phyloP scores from a whole-genome alignment of 2,113 vertebrate genomes.

The Odontophorus gujanensis region DNA sequence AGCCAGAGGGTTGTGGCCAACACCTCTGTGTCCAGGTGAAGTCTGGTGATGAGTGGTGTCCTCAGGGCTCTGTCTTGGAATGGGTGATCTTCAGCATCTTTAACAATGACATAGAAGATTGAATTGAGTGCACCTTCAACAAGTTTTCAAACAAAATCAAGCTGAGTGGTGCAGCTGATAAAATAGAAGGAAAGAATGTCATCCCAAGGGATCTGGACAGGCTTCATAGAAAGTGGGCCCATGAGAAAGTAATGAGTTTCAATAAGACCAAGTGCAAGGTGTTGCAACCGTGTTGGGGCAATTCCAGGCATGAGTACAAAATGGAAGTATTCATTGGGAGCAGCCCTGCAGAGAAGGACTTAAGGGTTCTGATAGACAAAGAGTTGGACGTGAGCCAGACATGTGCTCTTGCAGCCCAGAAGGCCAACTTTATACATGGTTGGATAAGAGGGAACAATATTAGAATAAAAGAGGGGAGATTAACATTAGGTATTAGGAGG shows the following conservation, averaged over 20 bases:
- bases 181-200: not conserved
- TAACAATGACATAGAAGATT: not conserved
- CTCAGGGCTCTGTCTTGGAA: not conserved
- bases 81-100: not conserved
- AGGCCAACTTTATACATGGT: not conserved
- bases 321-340: not conserved
- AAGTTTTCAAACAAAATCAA: not conserved
- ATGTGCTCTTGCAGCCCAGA: not conserved
- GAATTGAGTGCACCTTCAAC: not conserved
- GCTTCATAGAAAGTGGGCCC: not conserved
- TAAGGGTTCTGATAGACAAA: not conserved
- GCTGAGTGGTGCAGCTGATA: not conserved
- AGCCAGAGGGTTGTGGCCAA: not conserved
- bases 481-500: not conserved
- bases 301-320: not conserved
- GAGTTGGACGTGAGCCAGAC: not conserved
- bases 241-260: not conserved
- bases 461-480: not conserved
- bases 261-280: not conserved
- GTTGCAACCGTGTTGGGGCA: not conserved
- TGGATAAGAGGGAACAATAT: not conserved
- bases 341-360: not conserved
- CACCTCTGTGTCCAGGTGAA: not conserved
- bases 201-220: not conserved
- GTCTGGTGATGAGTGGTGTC: not conserved